phyloP scores from a whole-genome alignment of 2,888 invertebrate species.

The Lamellibrachia columna region DNA sequence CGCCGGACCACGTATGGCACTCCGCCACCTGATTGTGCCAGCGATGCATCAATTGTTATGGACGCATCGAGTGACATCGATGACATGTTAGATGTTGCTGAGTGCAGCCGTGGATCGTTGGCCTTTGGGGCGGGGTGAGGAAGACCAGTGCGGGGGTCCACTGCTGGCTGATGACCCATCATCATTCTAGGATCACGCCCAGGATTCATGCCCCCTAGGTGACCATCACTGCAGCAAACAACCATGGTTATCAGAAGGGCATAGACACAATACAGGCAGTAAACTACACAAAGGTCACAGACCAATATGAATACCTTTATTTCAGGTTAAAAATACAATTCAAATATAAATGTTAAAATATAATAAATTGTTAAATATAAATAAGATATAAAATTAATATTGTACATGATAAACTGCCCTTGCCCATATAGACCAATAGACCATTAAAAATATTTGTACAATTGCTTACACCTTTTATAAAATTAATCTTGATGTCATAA shows the following conservation, averaged over 20 bases:
- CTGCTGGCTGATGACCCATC: background rate
- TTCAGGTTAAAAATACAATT: no score
- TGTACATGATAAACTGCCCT: background rate
- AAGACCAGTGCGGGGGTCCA: conserved; percentile 19
- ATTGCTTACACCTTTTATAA: background rate
- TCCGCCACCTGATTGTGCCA: conserved; percentile 27
- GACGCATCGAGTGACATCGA: background rate
- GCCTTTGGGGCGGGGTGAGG: background rate
- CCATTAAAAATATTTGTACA: no score
- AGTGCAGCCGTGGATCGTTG: background rate
- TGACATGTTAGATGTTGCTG: background rate
- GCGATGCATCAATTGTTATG: background rate
- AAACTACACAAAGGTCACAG: no score
- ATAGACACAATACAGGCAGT: background rate
- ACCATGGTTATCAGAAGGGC: background rate
- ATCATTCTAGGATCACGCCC: conserved; percentile 24
- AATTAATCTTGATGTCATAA: background rate
- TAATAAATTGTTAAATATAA: background rate
- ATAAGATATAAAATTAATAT: background rate
- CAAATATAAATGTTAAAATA: background rate
- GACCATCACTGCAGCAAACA: conserved; percentile 13
- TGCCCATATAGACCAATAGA: background rate
- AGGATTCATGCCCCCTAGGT: background rate
- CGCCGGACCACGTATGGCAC: conserved; percentile 25
- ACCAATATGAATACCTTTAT: no score